These are phyloP conservation scores for Anguilla marmorata DNA, from an alignment of 2,797 vertebrate genomes.

Conservation along the genomic window DNA sequence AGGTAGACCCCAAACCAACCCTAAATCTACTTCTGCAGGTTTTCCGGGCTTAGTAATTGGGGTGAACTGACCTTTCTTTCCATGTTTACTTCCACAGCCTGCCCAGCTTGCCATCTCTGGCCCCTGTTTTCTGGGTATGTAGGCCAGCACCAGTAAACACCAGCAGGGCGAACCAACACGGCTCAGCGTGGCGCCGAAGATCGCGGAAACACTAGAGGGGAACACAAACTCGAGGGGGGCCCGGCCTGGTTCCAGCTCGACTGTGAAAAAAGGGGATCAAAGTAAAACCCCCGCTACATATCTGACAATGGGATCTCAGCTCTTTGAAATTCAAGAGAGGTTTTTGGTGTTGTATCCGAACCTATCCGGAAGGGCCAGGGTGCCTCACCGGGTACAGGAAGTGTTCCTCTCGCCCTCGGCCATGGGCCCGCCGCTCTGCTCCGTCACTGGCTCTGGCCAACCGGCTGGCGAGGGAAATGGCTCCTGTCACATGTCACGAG, in stretches of 20 bases:
- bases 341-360: background rate
- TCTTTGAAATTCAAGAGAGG: slow-evolving; percentile 19
- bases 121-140: background rate
- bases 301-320: background rate
- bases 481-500: background rate
- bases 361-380: background rate
- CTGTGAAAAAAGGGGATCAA: background rate
- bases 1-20: background rate
- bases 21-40: background rate
- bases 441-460: no score
- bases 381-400: background rate
- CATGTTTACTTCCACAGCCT: background rate
- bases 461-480: background rate
- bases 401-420: background rate
- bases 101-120: background rate
- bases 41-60: background rate
- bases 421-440: background rate
- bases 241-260: background rate
- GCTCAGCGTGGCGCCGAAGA: background rate
- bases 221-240: background rate
- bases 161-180: background rate
- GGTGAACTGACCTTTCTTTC: background rate
- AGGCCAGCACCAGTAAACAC: background rate
- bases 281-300: background rate
- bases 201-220: background rate